These are phyloP conservation scores for cattle (Bos taurus) DNA, from an alignment of 2,113 vertebrate genomes.

Conservation along the genomic window DNA sequence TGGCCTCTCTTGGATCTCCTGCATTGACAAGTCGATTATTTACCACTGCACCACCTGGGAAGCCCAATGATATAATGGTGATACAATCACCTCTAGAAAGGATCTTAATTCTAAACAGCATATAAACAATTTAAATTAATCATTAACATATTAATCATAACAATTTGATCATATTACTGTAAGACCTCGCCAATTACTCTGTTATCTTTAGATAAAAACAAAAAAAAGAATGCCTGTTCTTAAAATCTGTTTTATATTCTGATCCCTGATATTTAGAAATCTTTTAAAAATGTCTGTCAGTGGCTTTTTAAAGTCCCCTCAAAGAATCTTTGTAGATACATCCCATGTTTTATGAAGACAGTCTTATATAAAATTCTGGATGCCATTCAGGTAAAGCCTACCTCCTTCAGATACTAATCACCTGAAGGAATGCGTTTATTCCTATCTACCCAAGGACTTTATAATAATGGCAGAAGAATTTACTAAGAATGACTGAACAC, in stretches of 20 bases:
- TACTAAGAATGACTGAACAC: background rate
- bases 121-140: background rate
- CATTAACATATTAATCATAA: background rate
- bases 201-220: background rate
- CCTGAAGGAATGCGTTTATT: background rate
- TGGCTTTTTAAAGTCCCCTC: background rate
- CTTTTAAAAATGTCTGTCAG: background rate
- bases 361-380: background rate
- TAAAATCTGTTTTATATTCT: constrained; percentile 27
- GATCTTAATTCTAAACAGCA: background rate
- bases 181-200: background rate
- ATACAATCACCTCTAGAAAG: background rate
- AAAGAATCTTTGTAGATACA: background rate
- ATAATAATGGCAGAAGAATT: background rate
- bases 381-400: background rate
- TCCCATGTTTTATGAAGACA: background rate
- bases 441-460: background rate
- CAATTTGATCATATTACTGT: background rate
- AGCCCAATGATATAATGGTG: background rate
- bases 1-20: background rate
- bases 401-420: background rate
- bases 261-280: background rate
- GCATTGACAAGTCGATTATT: background rate
- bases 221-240: background rate
- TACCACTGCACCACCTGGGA: background rate